Evolutionary conservation across 1,140 invertebrate species (phyloP).

Genomic region (Heterodera carotae): DNA sequence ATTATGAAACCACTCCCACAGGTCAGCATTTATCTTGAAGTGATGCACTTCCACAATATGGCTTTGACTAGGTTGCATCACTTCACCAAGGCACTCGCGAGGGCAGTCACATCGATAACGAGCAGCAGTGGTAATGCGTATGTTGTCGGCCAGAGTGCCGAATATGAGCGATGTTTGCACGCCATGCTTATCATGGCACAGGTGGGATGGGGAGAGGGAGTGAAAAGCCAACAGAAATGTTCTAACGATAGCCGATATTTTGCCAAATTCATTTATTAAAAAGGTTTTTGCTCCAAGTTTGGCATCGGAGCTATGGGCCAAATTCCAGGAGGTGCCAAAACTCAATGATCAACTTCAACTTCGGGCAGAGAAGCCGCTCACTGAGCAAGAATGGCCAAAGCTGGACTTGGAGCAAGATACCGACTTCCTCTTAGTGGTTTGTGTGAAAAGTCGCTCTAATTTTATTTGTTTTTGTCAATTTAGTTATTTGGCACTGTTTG

Average conservation of each 20-base stretch:
- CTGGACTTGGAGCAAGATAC: not conserved
- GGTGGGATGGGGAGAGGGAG: conserved; percentile 24
- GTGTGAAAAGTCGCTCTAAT: too few species aligned
- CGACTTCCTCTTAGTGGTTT: too few species aligned
- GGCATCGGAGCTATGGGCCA: conserved; percentile 54
- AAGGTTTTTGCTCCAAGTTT: conserved; percentile 58
- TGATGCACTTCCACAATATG: conserved; percentile 58
- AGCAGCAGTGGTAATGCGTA: not conserved
- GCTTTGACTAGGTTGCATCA: conserved; percentile 49
- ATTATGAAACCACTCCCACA: not conserved
- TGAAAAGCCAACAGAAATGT: conserved; percentile 9
- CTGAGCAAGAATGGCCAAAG: not conserved
- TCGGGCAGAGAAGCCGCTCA: not conserved
- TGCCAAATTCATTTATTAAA: conserved; percentile 5
- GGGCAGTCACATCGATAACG: not conserved
- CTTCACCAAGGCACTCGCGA: conserved; percentile 54
- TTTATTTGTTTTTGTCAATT: too few species aligned
- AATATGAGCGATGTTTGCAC: conserved; percentile 57
- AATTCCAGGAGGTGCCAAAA: conserved; percentile 21
- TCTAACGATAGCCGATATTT: not conserved
- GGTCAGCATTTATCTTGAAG: conserved; percentile 44
- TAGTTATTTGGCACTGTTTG: too few species aligned
- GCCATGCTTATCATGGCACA: conserved; percentile 62
- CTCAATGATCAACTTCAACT: conserved; percentile 14
- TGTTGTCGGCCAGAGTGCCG: conserved; percentile 39